A percentile compares a stretch with the other conserved stretches of the same genome.
Evolutionary conservation across 2,888 invertebrate genomes (phyloP).

Genomic region (Parapristionchus giblindavisi): DNA sequence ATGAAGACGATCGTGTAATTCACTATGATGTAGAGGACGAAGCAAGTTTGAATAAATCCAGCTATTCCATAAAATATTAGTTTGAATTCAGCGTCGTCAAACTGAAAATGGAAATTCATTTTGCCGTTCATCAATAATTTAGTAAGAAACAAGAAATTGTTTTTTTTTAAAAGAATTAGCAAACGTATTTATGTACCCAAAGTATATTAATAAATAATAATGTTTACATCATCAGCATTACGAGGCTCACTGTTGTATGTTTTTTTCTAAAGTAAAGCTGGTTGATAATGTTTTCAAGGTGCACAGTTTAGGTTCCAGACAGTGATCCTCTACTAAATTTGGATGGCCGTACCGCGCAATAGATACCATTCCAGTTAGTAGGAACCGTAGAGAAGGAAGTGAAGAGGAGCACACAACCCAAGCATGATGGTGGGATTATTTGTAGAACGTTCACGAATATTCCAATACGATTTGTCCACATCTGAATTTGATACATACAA

Average conservation of each 20-base stretch:
- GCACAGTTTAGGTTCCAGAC: too few relatives aligned
- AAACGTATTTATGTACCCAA: too few relatives aligned
- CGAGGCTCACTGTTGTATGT: too few relatives aligned
- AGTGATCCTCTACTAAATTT: too few relatives aligned
- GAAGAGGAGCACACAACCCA: background rate
- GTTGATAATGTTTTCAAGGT: too few relatives aligned
- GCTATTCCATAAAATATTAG: background rate
- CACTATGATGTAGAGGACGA: conserved; percentile 4
- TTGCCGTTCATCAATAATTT: background rate
- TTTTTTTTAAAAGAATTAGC: too few relatives aligned
- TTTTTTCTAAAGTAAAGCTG: too few relatives aligned
- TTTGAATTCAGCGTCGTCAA: conserved; percentile 29
- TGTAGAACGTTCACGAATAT: background rate
- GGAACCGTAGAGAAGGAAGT: background rate
- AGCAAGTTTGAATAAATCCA: background rate
- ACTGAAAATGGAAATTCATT: background rate
- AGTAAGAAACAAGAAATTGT: background rate
- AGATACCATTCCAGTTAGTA: conserved; percentile 7
- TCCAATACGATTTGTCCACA: background rate
- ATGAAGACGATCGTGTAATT: conserved; percentile 26
- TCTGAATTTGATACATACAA: too few relatives aligned
- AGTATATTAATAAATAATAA: too few relatives aligned
- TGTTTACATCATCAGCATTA: too few relatives aligned
- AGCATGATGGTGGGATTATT: conserved; percentile 1
- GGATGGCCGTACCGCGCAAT: background rate